These are phyloP conservation scores for Halesus radiatus DNA, from an alignment of 1,140 invertebrate species.

Conservation along the genomic window DNA sequence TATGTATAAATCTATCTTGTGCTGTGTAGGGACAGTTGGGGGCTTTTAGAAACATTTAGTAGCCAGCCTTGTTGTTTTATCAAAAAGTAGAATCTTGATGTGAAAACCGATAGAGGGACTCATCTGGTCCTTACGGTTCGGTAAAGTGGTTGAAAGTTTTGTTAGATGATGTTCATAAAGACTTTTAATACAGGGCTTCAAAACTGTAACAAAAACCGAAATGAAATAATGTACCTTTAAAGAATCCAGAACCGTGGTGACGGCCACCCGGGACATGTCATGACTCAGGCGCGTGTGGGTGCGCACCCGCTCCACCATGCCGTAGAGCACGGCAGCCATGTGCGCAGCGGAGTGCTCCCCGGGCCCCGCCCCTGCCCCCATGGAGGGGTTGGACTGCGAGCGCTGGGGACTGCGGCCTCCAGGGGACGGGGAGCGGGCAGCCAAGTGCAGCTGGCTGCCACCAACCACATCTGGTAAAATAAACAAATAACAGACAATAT, in stretches of 20 bases:
- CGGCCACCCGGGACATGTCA: constrained; percentile 87
- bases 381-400: constrained; percentile 54
- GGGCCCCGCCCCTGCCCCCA: constrained; percentile 67
- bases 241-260: constrained; percentile 82
- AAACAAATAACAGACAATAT: too few relatives aligned
- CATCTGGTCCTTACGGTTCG: too few relatives aligned
- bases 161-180: too few relatives aligned
- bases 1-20: too few relatives aligned
- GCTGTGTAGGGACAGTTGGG: too few relatives aligned
- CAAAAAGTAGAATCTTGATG: too few relatives aligned
- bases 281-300: constrained; percentile 88
- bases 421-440: constrained; percentile 51
- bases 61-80: too few relatives aligned
- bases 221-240: constrained; percentile 63
- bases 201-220: neutral
- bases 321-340: constrained; percentile 72
- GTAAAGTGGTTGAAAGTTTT: too few relatives aligned
- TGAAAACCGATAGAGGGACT: too few relatives aligned
- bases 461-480: neutral
- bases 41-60: too few relatives aligned
- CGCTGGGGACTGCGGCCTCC: constrained; percentile 62
- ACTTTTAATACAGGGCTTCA: too few relatives aligned
- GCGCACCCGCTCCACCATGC: constrained; percentile 82
- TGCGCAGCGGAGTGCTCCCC: too few relatives aligned
- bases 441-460: constrained; percentile 59